phyloP scores from a whole-genome alignment of 2,113 vertebrate species.

The Nanorana parkeri region DNA sequence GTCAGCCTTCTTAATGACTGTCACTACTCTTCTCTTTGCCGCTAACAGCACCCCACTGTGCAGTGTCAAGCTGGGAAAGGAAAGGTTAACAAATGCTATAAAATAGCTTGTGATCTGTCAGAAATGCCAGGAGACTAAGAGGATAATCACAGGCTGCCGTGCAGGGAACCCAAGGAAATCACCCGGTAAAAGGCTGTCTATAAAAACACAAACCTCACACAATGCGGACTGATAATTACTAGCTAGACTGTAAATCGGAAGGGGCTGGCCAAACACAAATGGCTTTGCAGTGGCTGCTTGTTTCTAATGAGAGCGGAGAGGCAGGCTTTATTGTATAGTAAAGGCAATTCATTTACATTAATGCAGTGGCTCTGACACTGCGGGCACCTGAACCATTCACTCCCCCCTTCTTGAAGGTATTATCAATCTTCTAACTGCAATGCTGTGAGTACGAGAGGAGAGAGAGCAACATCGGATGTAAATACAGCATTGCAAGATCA shows the following conservation, averaged over 20 bases:
- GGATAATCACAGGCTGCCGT: constrained; percentile 45
- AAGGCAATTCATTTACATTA: constrained; percentile 43
- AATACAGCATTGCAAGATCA: background rate
- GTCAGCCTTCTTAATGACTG: background rate
- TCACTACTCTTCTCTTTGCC: background rate
- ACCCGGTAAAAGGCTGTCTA: constrained; percentile 44
- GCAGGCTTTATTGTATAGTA: constrained; percentile 18
- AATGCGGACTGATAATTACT: constrained; percentile 49
- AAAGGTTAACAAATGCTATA: constrained; percentile 12
- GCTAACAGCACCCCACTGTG: background rate
- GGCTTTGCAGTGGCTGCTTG: background rate
- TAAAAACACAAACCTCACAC: background rate
- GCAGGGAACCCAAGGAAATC: constrained; percentile 50
- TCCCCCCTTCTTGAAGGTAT: constrained; percentile 1
- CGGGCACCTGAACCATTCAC: constrained; percentile 26
- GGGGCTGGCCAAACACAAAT: constrained; percentile 23
- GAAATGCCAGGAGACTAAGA: constrained; percentile 24
- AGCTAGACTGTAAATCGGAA: background rate
- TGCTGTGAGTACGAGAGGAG: background rate
- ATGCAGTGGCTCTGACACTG: constrained; percentile 19
- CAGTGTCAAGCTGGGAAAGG: background rate
- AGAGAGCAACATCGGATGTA: background rate
- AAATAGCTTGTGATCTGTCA: constrained; percentile 4
- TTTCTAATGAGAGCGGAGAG: background rate
- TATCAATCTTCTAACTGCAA: constrained; percentile 40